phyloP scores from a whole-genome alignment of 2,797 vertebrate species.

The Acridotheres tristis region DNA sequence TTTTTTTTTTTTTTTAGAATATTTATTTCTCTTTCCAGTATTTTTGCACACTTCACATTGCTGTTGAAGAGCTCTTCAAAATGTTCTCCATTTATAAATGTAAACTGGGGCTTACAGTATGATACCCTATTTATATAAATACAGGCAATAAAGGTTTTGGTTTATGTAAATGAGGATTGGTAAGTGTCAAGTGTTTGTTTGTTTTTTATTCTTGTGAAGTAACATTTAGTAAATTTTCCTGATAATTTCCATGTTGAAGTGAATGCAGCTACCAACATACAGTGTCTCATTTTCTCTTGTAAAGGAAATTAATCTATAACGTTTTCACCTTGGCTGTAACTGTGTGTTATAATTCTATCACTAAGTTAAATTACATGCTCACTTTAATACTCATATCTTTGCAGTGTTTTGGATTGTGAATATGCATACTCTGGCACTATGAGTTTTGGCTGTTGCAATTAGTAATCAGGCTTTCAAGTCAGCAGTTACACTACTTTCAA shows the following conservation, averaged over 20 bases:
- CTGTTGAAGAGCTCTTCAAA: slow-evolving; percentile 29
- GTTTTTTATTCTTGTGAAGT: neutral
- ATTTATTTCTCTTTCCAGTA: slow-evolving; percentile 53
- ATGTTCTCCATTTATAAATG: slow-evolving; percentile 14
- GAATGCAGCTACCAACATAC: neutral
- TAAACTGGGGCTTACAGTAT: slow-evolving; percentile 8
- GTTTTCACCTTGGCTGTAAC: neutral
- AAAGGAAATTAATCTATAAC: neutral
- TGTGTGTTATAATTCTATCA: neutral
- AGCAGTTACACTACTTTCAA: neutral
- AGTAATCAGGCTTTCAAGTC: neutral
- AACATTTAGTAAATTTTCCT: neutral
- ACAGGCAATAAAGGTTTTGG: slow-evolving; percentile 39
- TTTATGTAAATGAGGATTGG: neutral
- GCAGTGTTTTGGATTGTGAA: neutral
- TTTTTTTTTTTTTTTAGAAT: neutral
- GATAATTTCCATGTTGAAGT: neutral
- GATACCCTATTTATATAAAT: slow-evolving; percentile 25
- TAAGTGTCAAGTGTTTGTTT: neutral
- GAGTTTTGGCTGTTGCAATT: neutral
- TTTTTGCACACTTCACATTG: slow-evolving; percentile 29
- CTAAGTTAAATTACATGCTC: neutral
- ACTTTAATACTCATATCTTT: neutral
- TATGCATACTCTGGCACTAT: neutral
- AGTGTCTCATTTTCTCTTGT: neutral